phyloP scores from a whole-genome alignment of 2,888 invertebrate species.

The Acleris sparsana region DNA sequence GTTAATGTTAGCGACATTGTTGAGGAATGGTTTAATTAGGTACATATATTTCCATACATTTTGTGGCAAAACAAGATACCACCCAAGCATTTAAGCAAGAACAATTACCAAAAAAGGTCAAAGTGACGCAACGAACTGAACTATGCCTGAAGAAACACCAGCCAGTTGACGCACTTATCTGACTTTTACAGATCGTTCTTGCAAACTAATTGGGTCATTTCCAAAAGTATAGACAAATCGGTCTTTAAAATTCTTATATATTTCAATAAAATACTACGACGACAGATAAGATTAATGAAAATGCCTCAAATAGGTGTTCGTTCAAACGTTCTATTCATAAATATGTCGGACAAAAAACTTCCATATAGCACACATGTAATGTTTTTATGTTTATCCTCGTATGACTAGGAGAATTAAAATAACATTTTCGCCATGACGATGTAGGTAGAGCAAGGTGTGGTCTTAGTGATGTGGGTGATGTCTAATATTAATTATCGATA shows the following conservation, averaged over 20 bases:
- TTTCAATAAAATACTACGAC: conserved; percentile 23
- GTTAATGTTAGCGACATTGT: no score
- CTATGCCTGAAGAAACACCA: no score
- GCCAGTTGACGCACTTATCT: not conserved
- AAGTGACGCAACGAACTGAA: no score
- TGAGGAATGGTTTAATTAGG: no score
- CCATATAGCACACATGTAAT: conserved; percentile 39
- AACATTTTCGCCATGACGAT: conserved; percentile 69
- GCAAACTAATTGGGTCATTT: not conserved
- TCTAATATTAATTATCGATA: conserved; percentile 35
- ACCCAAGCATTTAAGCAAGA: no score
- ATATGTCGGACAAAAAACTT: conserved; percentile 32
- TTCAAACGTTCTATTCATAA: conserved; percentile 33
- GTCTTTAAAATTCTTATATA: not conserved
- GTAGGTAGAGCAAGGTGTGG: conserved; percentile 67
- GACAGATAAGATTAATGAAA: conserved; percentile 28
- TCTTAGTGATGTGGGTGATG: conserved; percentile 49
- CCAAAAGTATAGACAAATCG: not conserved
- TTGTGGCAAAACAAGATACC: no score
- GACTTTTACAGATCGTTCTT: not conserved
- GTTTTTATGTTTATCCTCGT: conserved; percentile 48
- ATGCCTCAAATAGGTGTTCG: conserved; percentile 24
- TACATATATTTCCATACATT: no score
- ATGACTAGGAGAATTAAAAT: conserved; percentile 67
- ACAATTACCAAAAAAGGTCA: no score